Evolutionary conservation across 2,888 invertebrate species (phyloP).

Genomic region (Latrodectus hesperus): DNA sequence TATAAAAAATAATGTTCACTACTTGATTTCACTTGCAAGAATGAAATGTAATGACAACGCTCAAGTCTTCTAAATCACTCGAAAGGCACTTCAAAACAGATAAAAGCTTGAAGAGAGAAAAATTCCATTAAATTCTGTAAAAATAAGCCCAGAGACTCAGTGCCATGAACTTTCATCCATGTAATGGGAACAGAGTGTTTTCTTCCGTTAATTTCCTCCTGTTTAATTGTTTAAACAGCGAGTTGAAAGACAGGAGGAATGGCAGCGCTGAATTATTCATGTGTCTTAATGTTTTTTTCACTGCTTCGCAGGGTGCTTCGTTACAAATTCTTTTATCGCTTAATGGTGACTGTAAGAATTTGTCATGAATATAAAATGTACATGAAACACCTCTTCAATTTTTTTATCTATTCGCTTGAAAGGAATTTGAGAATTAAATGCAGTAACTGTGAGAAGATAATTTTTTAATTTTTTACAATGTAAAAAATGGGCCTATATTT

Average conservation of each 20-base stretch:
- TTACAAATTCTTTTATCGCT: too few relatives aligned
- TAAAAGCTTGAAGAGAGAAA: neutral
- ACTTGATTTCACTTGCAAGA: neutral
- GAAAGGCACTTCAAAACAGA: neutral
- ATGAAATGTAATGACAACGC: neutral
- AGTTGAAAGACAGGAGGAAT: neutral
- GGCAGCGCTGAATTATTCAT: neutral
- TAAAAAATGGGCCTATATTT: too few relatives aligned
- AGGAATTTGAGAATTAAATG: too few relatives aligned
- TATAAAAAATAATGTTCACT: neutral
- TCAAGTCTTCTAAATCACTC: neutral
- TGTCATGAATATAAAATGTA: too few relatives aligned
- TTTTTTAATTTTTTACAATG: too few relatives aligned
- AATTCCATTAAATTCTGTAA: neutral
- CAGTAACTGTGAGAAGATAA: too few relatives aligned
- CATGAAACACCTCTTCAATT: too few relatives aligned
- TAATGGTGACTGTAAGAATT: too few relatives aligned
- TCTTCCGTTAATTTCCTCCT: neutral
- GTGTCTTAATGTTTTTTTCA: neutral
- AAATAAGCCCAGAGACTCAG: neutral
- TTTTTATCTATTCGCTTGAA: too few relatives aligned
- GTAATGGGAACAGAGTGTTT: neutral
- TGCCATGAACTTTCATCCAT: neutral
- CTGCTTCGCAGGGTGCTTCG: too few relatives aligned
- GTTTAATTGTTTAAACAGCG: neutral